Conservation (phyloP, 2,797 vertebrate genomes). For the Cossypha dichroa region DNA sequence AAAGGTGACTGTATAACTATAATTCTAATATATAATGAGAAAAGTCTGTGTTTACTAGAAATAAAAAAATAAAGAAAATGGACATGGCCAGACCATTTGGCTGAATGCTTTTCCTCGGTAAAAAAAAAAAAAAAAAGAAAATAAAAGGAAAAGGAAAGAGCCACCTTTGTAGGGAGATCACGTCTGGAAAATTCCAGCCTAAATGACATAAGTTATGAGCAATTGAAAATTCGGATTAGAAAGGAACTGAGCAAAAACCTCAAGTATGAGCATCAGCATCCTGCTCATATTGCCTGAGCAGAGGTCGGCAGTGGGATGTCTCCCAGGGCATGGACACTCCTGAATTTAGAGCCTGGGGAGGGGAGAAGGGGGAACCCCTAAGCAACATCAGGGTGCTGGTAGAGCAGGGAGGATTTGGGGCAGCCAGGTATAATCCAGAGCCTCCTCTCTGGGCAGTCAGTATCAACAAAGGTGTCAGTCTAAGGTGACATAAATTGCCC, state of each 20-base stretch:
- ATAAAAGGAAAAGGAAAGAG: not conserved
- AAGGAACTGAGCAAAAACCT: not conserved
- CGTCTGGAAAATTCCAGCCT: constrained; percentile 45
- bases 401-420: too few species aligned
- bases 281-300: rapidly evolving
- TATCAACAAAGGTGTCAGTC: not conserved
- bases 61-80: not conserved
- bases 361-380: not conserved
- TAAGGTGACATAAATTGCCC: not conserved
- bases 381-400: not conserved
- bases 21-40: constrained; percentile 46
- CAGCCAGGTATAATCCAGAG: not conserved
- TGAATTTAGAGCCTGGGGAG: rapidly evolving
- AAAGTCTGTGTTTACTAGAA: constrained; percentile 24
- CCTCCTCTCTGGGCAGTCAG: not conserved
- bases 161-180: constrained; percentile 29
- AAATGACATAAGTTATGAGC: constrained; percentile 38
- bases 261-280: not conserved
- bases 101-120: not conserved
- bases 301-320: rapidly evolving
- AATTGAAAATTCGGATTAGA: constrained; percentile 22
- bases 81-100: not conserved
- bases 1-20: constrained; percentile 30
- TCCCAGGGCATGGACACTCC: rapidly evolving
- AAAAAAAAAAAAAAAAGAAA: not conserved